Evolutionary conservation across 1,140 invertebrate genomes (phyloP), one percentile per base, ranked within the genome.

Genomic region (Epicauta chinensis): DNA sequence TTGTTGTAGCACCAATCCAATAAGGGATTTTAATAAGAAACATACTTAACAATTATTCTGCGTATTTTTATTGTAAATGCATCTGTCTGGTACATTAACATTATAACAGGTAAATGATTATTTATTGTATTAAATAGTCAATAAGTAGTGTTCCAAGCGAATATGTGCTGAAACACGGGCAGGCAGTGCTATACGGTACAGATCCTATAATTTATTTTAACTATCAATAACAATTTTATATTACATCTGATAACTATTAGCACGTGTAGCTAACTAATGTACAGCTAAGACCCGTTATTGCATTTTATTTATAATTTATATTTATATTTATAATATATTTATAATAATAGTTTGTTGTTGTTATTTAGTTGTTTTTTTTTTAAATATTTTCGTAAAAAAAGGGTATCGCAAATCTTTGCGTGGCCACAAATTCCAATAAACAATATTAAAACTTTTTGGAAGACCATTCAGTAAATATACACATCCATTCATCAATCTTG

Each of bases 181-280:
- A 68, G 68, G 68, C 68, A 70, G 66, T 68, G 68, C 68, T 68
- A 70, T 70, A 68, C 68, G 60, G 68, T 70, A 67, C 56, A 60
- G 53, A 49, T 48, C 46, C 46, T 49, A 49, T 49, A 49, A 40
- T 49, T 23, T 23, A 23, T 23, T 38, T 34, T 49, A 49, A 30
- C 46, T 54, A 48, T 48, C 43, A 49, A 17, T 54, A 54, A 54
- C 45, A 54, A 54, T 30, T 36, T 38, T 40, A 46, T 57, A 46
- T 53, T 57, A 53, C 41, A 53, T 53, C 17, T 61, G 58, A 59
- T 56, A 53, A 59, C 58, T 59, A 59, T 56, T 50, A 53, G 54
- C 58, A 59, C 54, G 53, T 56, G 38, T 47, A 50, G 46, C 47
- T 55, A 50, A 44, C 38, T 44, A 34, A 50, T 50, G 40, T 50